Percentiles rank a stretch among this genome's conserved stretches.
phyloP scores from a whole-genome alignment of 2,888 invertebrate species.

The Nysson spinosus region DNA sequence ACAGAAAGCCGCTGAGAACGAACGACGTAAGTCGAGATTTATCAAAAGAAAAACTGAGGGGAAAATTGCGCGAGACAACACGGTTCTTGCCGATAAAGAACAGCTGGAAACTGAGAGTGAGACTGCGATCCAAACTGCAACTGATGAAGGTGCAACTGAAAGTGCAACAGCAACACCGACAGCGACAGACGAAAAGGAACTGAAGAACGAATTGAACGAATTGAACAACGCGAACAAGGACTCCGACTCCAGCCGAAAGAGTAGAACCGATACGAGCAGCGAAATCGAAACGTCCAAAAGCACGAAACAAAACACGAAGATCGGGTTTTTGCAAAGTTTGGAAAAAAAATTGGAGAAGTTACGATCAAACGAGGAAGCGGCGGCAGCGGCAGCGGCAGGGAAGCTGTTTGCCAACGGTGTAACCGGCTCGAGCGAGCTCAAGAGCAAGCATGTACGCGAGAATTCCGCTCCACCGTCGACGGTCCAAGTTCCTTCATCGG shows the following conservation, averaged over 20 bases:
- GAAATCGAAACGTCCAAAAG: neutral
- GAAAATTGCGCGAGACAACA: slow-evolving; percentile 75
- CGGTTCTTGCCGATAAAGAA: slow-evolving; percentile 50
- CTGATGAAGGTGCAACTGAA: no score
- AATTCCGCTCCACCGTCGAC: slow-evolving; percentile 58
- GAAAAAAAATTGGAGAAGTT: slow-evolving; percentile 80
- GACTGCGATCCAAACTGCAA: no score
- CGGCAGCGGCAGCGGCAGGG: slow-evolving; percentile 67
- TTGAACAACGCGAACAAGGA: slow-evolving; percentile 47
- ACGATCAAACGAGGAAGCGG: slow-evolving; percentile 68
- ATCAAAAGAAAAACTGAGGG: slow-evolving; percentile 84
- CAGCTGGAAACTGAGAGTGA: no score
- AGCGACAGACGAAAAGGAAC: no score
- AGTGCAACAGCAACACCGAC: no score
- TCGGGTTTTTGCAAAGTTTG: slow-evolving; percentile 83
- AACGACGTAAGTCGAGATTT: slow-evolving; percentile 82
- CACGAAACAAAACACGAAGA: slow-evolving; percentile 39
- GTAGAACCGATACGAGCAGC: no score
- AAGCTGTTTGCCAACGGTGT: slow-evolving; percentile 73
- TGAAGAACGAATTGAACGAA: slow-evolving; percentile 69
- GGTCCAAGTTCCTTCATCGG: neutral
- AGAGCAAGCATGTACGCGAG: slow-evolving; percentile 63
- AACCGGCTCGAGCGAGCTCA: slow-evolving; percentile 69
- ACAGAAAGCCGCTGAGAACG: slow-evolving; percentile 78
- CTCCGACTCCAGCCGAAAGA: no score